phyloP scores from a whole-genome alignment of 2,888 invertebrate genomes.

The Tipula vernalis region DNA sequence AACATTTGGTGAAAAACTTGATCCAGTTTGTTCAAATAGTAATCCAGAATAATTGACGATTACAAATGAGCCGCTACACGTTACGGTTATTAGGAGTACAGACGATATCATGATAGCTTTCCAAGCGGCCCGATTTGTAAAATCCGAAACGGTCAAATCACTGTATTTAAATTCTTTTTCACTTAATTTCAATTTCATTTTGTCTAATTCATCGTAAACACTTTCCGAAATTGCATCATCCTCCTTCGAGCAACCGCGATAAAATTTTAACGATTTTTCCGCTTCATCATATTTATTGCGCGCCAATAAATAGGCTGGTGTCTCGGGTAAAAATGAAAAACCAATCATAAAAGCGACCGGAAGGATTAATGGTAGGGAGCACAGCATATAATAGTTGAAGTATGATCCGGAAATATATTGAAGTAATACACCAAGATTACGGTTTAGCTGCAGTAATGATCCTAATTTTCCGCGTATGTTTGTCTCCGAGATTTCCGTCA shows the following conservation, averaged over 20 bases:
- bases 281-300: neutral
- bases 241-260: neutral
- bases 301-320: conserved; percentile 21
- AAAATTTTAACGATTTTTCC: neutral
- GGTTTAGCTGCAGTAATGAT: conserved; percentile 21
- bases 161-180: neutral
- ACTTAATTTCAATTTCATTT: neutral
- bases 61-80: conserved; percentile 29
- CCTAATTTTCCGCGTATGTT: conserved; percentile 17
- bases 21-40: conserved; percentile 30
- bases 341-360: conserved; percentile 24
- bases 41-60: conserved; percentile 31
- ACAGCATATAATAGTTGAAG: conserved; percentile 12
- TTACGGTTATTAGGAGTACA: conserved; percentile 18
- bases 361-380: conserved; percentile 22
- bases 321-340: conserved; percentile 30
- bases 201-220: neutral
- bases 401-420: conserved; percentile 20
- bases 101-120: neutral
- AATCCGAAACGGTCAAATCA: neutral
- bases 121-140: neutral
- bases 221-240: neutral
- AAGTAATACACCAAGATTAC: conserved; percentile 25
- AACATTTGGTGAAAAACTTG: conserved; percentile 26
- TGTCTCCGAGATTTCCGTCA: conserved; percentile 14